Conservation (phyloP, 2,113 vertebrate genomes). For the Potamarius usumacintae region DNA sequence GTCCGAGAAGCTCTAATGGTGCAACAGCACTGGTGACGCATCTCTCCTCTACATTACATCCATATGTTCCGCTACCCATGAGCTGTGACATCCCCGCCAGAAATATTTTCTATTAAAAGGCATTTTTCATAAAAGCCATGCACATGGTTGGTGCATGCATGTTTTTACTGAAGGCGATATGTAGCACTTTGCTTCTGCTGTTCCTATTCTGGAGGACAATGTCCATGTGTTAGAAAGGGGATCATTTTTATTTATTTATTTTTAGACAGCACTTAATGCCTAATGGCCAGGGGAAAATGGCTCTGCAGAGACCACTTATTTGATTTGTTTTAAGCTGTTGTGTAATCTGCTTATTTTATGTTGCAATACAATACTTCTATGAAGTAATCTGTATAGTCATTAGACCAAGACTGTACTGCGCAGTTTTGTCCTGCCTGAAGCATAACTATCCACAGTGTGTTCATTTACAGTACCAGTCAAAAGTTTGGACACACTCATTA, state of each 20-base stretch:
- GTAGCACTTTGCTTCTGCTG: constrained; percentile 16
- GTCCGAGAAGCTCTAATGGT: constrained; percentile 14
- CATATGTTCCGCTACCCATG: constrained; percentile 16
- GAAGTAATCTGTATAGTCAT: constrained; percentile 12
- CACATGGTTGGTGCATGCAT: constrained; percentile 34
- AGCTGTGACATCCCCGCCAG: constrained; percentile 27
- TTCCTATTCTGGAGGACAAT: constrained; percentile 32
- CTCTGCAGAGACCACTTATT: constrained; percentile 44
- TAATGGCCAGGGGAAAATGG: constrained; percentile 41
- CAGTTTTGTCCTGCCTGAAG: neutral
- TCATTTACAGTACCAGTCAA: neutral
- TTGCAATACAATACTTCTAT: constrained; percentile 25
- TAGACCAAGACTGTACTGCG: neutral
- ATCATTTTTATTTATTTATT: constrained; percentile 44
- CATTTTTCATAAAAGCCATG: constrained; percentile 32
- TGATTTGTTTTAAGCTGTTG: constrained; percentile 47
- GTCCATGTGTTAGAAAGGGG: constrained; percentile 43
- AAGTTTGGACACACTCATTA: too few relatives aligned
- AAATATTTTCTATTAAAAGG: constrained; percentile 43
- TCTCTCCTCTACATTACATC: constrained; percentile 24
- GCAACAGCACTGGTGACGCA: constrained; percentile 7
- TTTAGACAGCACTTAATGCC: constrained; percentile 39
- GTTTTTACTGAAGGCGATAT: constrained; percentile 36
- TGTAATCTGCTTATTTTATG: constrained; percentile 34
- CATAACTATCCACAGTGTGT: neutral